Base-by-base conservation (phyloP, 2,888 invertebrate species). In the Ellobium chinense region DNA sequence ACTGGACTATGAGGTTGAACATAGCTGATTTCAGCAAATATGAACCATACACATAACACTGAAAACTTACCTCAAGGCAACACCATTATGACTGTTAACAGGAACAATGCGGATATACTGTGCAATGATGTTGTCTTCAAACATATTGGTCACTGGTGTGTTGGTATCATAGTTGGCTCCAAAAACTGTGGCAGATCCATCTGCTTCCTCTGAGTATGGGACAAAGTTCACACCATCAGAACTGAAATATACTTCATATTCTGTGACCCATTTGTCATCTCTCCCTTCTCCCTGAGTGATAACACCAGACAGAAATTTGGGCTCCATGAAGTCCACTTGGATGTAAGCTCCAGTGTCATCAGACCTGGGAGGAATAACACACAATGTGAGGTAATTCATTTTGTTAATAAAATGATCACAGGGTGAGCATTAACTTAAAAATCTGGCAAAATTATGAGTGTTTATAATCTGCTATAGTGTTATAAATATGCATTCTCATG, bases 271-370 rank as follows among this genome's bases (percentile, higher is more conserved):
- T 73, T 84, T 89, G 85, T 27, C 86, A 39, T 82, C 81, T 85
- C 84, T 85, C 0, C 85, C 78, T 68, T 83, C 79, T 7, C 89
- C 89, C 74, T 89, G 88, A 14, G 87, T 89, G 24, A 84, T 68
- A 21, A 89, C 83, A 24, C 87, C 89, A 24, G 85, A 84, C n/a
- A 89, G 65, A 37, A 84, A 81, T 39, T 87, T 85, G 4, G 85
- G 83, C 1, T 83, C 85, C 62, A 85, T 56, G 80, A 89, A 87
- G 65, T 89, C 86, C 0, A 89, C 88, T 74, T 87, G 84, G 34
- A 88, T 87, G 39, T 70, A 79, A n/a, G 79, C 73, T 21, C 29
- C 24, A 4, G 9, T 36, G 39, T 79, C 79, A 73, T n/a, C 31
- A 29, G 36, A 27, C 54, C 79, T 79, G 74, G 9, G 37, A 34